phyloP scores from a whole-genome alignment of 1,140 invertebrate genomes.

The Drepana arcuata region DNA sequence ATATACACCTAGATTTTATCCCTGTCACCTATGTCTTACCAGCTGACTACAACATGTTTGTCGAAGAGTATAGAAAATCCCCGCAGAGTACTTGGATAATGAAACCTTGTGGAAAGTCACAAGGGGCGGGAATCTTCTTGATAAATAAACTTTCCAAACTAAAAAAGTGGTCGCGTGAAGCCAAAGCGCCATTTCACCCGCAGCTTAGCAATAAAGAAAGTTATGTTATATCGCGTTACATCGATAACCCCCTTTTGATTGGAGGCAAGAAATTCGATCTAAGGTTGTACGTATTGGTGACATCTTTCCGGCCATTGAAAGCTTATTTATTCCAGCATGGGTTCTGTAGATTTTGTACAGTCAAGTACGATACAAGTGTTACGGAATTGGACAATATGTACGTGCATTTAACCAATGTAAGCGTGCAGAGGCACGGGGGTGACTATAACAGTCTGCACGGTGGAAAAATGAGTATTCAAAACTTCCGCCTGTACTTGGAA shows the following conservation, averaged over 20 bases:
- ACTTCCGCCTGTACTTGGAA: slow-evolving; percentile 91
- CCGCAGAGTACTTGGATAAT: slow-evolving; percentile 85
- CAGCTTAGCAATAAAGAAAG: slow-evolving; percentile 84
- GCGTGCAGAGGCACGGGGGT: slow-evolving; percentile 87
- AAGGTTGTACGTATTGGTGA: slow-evolving; percentile 87
- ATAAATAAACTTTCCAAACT: slow-evolving; percentile 91
- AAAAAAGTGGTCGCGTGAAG: slow-evolving; percentile 88
- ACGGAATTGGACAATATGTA: slow-evolving; percentile 88
- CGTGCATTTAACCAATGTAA: slow-evolving; percentile 91
- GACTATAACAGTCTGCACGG: slow-evolving; percentile 96
- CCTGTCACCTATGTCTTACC: slow-evolving; percentile 95
- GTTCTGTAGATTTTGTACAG: slow-evolving; percentile 84
- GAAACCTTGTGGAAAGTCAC: slow-evolving; percentile 94
- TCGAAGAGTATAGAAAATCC: slow-evolving; percentile 93
- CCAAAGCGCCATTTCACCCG: slow-evolving; percentile 81
- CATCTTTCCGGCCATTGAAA: slow-evolving; percentile 85
- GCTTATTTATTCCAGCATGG: slow-evolving; percentile 89
- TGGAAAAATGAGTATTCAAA: slow-evolving; percentile 94
- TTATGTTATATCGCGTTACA: slow-evolving; percentile 92
- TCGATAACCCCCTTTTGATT: slow-evolving; percentile 88
- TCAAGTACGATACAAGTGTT: slow-evolving; percentile 85
- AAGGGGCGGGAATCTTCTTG: slow-evolving; percentile 88
- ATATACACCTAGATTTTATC: slow-evolving; percentile 90
- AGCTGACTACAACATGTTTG: slow-evolving; percentile 96
- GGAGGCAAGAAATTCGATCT: slow-evolving; percentile 92